Evolutionary conservation across 1,140 invertebrate genomes (phyloP), one percentile per base, ranked within the genome.

Genomic region (Mylabris phalerata): DNA sequence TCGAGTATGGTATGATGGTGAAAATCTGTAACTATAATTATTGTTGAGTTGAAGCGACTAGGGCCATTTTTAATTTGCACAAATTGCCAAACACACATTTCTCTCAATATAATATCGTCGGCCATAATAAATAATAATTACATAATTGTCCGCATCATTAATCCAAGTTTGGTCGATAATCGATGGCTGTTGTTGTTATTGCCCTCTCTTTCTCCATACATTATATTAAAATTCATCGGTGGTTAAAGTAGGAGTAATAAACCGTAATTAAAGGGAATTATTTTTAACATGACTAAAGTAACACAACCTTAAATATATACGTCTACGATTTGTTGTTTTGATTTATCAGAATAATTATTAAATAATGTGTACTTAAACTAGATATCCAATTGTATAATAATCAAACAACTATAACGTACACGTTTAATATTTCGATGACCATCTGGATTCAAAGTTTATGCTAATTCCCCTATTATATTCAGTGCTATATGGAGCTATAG

Each of bases 271-370:
- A 71, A 70, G 67, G 65, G 62, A 68, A 70, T 71, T 72, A 71
- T 72, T 72, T 73, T 73, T 73, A 70, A 69, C 69, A 57, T 65
- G 59, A 40, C 54, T 42, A 42, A 47, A 57, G 55, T 64, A 67
- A 64, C 63, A 57, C 65, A 64, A 68, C 64, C 66, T 63, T 64
- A 62, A 69, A 71, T 32, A 32, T 32, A 32, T 32, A 32, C 32
- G 7, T 65, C 64, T 70, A 69, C 64, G 70, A 73, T 72, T 73
- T 71, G 71, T 72, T 72, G 68, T 68, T 73, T 73, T 71, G 71
- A 73, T 73, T 72, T 72, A 73, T 72, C 69, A 68, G 68, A 72
- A 72, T 72, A 73, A 73, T 73, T 73, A 73, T 71, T 72, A 70
- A 73, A 73, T 73, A 71, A 71, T 71, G 69, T 66, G 63, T 67